Evolutionary conservation across 2,797 vertebrate genomes (phyloP), one percentile per base, ranked within the genome.

Genomic region (Pangasius krempfi): DNA sequence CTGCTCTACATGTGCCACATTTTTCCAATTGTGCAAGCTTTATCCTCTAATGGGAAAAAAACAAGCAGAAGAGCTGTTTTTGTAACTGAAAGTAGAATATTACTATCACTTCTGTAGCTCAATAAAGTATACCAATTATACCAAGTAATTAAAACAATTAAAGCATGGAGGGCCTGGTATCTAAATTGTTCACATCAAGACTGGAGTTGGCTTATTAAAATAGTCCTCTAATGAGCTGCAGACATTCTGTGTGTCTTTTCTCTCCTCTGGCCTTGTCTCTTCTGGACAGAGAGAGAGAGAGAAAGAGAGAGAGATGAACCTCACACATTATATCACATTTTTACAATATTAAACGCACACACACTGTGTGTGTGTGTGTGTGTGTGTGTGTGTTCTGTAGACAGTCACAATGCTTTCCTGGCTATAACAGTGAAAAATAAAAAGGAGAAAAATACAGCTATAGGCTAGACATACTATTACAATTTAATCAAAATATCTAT

Each of bases 141-240:
- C 92, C 91, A 90, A 93, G 93, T 95, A 93, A 96, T 95, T 94
- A 94, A 94, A 95, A 95, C 93, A 94, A 95, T 95, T 95, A 96
- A 92, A 91, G 92, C 90, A 92, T 87, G 82, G 92, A 92, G 88
- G 88, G 89, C 84, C 87, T 91, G 62, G 88, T 92, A 93, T 95
- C 91, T 92, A 92, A 92, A 93, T 92, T 92, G 89, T 93, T 60
- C 81, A 84, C 91, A 93, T 95, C 94, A 94, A 91, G 90, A 84
- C 22, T 84, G 70, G 88, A 94, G 93, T 92, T 92, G 91, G 92
- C 93, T 93, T 93, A 94, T 94, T 95, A 95, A 94, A 95, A 93
- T 84, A 91, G 90, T 86, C 86, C 89, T 90, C 92, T 95, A 96
- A 94, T 95, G 92, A 95, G 92, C 93, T 89, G 92, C 91, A 92